phyloP scores from a whole-genome alignment of 2,113 vertebrate species.

The Labrus mixtus region DNA sequence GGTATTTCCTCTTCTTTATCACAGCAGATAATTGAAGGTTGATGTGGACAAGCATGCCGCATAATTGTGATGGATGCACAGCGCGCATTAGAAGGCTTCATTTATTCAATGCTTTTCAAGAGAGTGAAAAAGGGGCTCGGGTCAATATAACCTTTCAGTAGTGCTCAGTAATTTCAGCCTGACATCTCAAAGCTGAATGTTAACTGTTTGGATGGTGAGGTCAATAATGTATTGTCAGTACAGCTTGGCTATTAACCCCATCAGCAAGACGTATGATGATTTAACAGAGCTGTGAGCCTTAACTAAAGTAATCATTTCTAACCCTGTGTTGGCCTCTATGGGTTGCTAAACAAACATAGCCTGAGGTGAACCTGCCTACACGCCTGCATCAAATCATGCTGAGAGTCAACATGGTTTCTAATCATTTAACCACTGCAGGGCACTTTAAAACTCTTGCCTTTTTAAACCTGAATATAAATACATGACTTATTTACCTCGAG shows the following conservation, averaged over 20 bases:
- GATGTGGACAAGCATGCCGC: no score
- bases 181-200: conserved; percentile 46
- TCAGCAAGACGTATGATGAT: conserved; percentile 61
- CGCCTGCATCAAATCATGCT: background rate
- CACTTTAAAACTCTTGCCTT: background rate
- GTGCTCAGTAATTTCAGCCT: conserved; percentile 46
- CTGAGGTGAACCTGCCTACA: conserved; percentile 15
- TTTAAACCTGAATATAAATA: background rate
- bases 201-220: conserved; percentile 27
- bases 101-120: conserved; percentile 28
- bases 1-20: conserved; percentile 18
- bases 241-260: conserved; percentile 38
- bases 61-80: conserved; percentile 65
- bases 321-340: background rate
- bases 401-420: conserved; percentile 14
- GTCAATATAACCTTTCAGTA: conserved; percentile 61
- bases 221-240: conserved; percentile 55
- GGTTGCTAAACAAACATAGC: conserved; percentile 34
- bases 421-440: conserved; percentile 8
- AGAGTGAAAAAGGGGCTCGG: conserved; percentile 44
- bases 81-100: conserved; percentile 6
- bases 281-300: conserved; percentile 48
- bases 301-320: conserved; percentile 59
- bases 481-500: background rate
- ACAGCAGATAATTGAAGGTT: conserved; percentile 55